phyloP scores from a whole-genome alignment of 2,888 invertebrate genomes.

The Macrosiphum euphorbiae region DNA sequence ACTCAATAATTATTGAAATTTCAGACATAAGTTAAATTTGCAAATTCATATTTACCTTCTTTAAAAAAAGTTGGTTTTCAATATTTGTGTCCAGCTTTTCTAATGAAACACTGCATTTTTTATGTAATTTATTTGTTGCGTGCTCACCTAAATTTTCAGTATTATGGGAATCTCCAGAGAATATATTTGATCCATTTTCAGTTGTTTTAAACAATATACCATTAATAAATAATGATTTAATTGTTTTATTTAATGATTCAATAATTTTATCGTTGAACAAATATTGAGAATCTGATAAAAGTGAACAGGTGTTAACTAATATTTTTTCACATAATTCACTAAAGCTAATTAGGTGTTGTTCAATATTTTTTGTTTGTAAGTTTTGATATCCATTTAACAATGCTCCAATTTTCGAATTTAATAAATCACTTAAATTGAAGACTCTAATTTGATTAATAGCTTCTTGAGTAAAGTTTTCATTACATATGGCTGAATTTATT shows the following conservation, averaged over 20 bases:
- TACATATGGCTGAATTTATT: not conserved
- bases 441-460: not conserved
- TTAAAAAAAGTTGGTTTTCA: not conserved
- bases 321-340: not conserved
- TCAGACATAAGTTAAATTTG: not conserved
- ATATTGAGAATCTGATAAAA: not conserved
- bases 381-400: not conserved
- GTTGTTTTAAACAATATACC: not conserved
- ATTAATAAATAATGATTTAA: not conserved
- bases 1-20: not conserved
- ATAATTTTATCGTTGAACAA: not conserved
- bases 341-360: not conserved
- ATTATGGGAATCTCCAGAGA: not conserved
- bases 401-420: slow-evolving; percentile 1
- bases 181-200: not conserved
- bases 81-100: not conserved
- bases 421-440: not conserved
- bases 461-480: not conserved
- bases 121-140: not conserved
- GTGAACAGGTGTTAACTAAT: not conserved
- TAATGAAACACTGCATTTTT: not conserved
- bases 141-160: not conserved
- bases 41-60: not conserved
- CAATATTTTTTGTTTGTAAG: not conserved
- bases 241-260: not conserved